phyloP scores from a whole-genome alignment of 2,888 invertebrate genomes.

The Anaspis maculata region DNA sequence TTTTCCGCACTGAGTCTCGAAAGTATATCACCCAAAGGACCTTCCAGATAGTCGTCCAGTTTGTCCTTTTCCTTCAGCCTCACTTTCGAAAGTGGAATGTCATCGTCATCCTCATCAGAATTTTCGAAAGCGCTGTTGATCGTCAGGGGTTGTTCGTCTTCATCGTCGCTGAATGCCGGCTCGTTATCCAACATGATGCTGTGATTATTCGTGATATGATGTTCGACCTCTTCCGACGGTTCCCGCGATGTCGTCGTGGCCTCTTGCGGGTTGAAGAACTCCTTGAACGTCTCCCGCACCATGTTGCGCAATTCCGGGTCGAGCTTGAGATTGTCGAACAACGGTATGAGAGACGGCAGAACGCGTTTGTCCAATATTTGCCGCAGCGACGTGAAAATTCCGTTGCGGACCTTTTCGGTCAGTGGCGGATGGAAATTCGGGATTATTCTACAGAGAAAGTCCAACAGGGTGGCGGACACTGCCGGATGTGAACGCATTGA shows the following conservation, averaged over 20 bases:
- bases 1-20: conserved; percentile 51
- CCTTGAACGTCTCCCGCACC: conserved; percentile 84
- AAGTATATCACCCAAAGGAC: conserved; percentile 49
- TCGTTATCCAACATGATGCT: conserved; percentile 52
- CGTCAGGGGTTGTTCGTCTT: conserved; percentile 53
- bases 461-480: conserved; percentile 80
- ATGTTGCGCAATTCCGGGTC: conserved; percentile 76
- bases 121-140: conserved; percentile 49
- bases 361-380: conserved; percentile 90
- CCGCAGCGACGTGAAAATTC: conserved; percentile 72
- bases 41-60: conserved; percentile 42
- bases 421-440: conserved; percentile 76
- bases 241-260: conserved; percentile 43
- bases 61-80: conserved; percentile 51
- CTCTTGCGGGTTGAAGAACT: conserved; percentile 59
- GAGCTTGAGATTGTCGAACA: conserved; percentile 81
- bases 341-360: conserved; percentile 71
- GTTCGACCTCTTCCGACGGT: too few species aligned
- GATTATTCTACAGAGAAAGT: conserved; percentile 87
- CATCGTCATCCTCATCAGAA: conserved; percentile 65
- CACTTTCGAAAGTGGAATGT: conserved; percentile 71
- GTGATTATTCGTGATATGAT: conserved; percentile 41
- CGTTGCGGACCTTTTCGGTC: conserved; percentile 69
- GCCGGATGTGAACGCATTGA: conserved; percentile 87
- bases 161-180: conserved; percentile 79